Conservation (phyloP, 2,888 invertebrate genomes). For the Trisateles emortualis region DNA sequence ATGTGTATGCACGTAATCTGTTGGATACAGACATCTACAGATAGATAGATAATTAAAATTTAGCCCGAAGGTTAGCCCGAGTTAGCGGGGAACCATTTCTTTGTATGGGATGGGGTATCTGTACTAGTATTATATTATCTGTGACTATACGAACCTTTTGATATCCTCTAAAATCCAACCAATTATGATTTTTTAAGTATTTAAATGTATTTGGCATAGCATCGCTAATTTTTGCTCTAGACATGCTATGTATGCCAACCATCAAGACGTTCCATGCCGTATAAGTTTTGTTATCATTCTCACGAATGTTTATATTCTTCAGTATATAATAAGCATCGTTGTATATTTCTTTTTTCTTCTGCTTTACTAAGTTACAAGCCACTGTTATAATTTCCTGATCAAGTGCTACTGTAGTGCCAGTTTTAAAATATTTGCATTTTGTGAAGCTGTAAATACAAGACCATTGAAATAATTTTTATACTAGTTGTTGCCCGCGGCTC, state of each 20-base stretch:
- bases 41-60: too few relatives aligned
- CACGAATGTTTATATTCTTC: slow-evolving; percentile 43
- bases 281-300: slow-evolving; percentile 3
- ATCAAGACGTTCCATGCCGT: slow-evolving; percentile 87
- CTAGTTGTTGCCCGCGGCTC: too few relatives aligned
- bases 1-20: too few relatives aligned
- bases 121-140: too few relatives aligned
- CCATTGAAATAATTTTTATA: too few relatives aligned
- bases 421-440: slow-evolving; percentile 52
- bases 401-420: slow-evolving; percentile 46
- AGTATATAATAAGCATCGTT: slow-evolving; percentile 61
- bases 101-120: too few relatives aligned
- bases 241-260: slow-evolving; percentile 94
- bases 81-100: too few relatives aligned
- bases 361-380: slow-evolving; percentile 42
- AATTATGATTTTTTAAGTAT: slow-evolving; percentile 89
- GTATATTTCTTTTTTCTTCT: slow-evolving; percentile 45
- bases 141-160: too few relatives aligned
- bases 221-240: slow-evolving; percentile 91
- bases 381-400: slow-evolving; percentile 61
- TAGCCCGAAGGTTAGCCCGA: too few relatives aligned
- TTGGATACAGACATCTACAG: too few relatives aligned
- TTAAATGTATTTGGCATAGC: slow-evolving; percentile 91
- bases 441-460: slow-evolving; percentile 50
- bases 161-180: slow-evolving; percentile 91